Conservation (phyloP, 2,113 vertebrate genomes). For the Gracilinanus agilis region DNA sequence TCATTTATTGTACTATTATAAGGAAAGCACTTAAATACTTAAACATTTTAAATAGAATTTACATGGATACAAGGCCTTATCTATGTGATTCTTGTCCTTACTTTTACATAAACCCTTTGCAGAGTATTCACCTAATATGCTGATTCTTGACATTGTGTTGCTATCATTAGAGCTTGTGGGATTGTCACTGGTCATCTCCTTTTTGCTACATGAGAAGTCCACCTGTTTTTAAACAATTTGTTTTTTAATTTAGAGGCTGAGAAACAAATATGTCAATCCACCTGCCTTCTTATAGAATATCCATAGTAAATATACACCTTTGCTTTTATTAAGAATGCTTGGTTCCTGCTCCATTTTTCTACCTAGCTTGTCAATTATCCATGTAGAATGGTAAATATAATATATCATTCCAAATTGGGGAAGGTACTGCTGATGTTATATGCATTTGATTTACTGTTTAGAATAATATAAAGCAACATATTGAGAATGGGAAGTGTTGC, state of each 20-base stretch:
- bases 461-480: background rate
- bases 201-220: background rate
- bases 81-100: no score
- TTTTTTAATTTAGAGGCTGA: background rate
- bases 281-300: background rate
- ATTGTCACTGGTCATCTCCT: background rate
- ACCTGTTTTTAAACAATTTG: background rate
- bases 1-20: background rate
- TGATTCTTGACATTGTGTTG: background rate
- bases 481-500: fast-evolving
- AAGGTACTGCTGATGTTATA: background rate
- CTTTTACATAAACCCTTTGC: background rate
- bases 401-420: slow-evolving; percentile 5
- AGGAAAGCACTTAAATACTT: background rate
- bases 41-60: background rate
- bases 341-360: background rate
- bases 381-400: slow-evolving; percentile 10
- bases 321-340: background rate
- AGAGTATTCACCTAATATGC: background rate
- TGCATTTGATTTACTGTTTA: slow-evolving; percentile 35
- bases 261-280: background rate
- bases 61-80: background rate
- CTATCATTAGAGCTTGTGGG: background rate
- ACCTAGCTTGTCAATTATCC: background rate
- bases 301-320: background rate